Percentiles rank a stretch among this genome's conserved stretches.
These are phyloP conservation scores for Stichopus horrens DNA, from an alignment of 53 echinoderm and acorn worm genomes.

Conservation along the genomic window DNA sequence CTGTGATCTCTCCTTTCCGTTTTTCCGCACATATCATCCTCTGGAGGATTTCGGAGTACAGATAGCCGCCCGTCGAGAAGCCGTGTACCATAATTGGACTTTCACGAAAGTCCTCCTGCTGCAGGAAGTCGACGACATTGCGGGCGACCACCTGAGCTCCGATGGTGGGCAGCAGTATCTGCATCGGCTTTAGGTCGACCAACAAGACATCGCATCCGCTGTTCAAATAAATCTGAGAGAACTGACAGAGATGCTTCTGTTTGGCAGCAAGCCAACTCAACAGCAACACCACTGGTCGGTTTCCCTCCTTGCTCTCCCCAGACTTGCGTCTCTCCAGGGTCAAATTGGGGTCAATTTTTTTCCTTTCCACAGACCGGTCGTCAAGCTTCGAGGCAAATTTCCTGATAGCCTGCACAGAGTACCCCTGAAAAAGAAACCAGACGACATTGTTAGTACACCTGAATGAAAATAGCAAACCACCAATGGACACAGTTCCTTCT, in stretches of 20 bases:
- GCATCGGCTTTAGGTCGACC: slow-evolving; percentile 66
- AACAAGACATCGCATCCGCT: slow-evolving; percentile 83
- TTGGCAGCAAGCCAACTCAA: slow-evolving; percentile 93
- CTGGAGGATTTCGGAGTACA: slow-evolving; percentile 78
- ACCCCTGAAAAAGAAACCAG: neutral
- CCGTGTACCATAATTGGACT: slow-evolving; percentile 81
- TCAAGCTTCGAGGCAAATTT: slow-evolving; percentile 7
- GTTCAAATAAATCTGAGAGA: slow-evolving; percentile 69
- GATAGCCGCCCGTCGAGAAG: slow-evolving; percentile 90
- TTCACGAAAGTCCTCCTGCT: slow-evolving; percentile 61
- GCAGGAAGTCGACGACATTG: slow-evolving; percentile 79
- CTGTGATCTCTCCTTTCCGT: slow-evolving; percentile 60
- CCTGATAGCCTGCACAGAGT: neutral
- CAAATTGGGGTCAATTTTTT: slow-evolving; percentile 30
- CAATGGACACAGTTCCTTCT: too few species aligned
- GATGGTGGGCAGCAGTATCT: slow-evolving; percentile 69
- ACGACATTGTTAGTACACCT: neutral
- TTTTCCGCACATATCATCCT: slow-evolving; percentile 67
- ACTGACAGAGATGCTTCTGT: slow-evolving; percentile 73
- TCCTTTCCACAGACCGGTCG: neutral
- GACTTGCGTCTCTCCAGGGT: slow-evolving; percentile 17
- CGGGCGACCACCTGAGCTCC: slow-evolving; percentile 86
- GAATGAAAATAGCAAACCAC: too few species aligned
- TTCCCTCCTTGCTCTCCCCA: neutral
- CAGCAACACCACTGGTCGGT: slow-evolving; percentile 81